A percentile compares a stretch with the other conserved stretches of the same genome.
Conservation (phyloP, 2,888 invertebrate genomes). For the Crepidodera aurea region DNA sequence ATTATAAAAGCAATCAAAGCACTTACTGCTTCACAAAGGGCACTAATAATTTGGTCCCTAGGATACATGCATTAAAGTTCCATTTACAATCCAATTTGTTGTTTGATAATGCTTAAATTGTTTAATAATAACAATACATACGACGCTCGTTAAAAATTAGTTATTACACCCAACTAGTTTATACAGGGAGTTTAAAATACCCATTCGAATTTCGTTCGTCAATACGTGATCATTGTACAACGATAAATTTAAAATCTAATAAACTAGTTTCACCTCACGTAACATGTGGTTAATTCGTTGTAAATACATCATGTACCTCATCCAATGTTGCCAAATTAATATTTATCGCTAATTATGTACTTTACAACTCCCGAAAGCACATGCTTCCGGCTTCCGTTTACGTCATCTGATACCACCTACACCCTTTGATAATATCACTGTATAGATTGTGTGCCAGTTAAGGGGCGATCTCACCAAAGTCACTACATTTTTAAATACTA, state of each 20-base stretch:
- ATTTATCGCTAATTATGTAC: slow-evolving; percentile 17
- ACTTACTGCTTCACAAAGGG: neutral
- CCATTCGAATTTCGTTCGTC: too few relatives aligned
- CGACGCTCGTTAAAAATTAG: neutral
- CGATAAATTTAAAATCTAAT: too few relatives aligned
- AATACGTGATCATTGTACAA: too few relatives aligned
- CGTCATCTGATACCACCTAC: slow-evolving; percentile 4
- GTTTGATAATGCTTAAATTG: slow-evolving; percentile 1
- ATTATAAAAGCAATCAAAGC: slow-evolving; percentile 5
- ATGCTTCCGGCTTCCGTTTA: slow-evolving; percentile 1
- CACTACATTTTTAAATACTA: too few relatives aligned
- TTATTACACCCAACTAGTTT: too few relatives aligned
- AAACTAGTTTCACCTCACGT: neutral
- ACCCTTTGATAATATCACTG: slow-evolving; percentile 3
- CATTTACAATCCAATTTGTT: neutral
- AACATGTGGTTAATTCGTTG: neutral
- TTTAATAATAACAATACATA: neutral
- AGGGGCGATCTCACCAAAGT: too few relatives aligned
- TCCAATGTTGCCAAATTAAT: slow-evolving; percentile 15
- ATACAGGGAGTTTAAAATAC: too few relatives aligned
- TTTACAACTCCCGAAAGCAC: slow-evolving; percentile 13
- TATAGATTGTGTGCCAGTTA: neutral
- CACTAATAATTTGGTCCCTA: neutral
- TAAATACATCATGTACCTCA: slow-evolving; percentile 10
- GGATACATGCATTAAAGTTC: neutral